A percentile compares a stretch with the other conserved stretches of the same genome.
Evolutionary conservation across 1,140 invertebrate species (phyloP).

Genomic region (Ips typographus): DNA sequence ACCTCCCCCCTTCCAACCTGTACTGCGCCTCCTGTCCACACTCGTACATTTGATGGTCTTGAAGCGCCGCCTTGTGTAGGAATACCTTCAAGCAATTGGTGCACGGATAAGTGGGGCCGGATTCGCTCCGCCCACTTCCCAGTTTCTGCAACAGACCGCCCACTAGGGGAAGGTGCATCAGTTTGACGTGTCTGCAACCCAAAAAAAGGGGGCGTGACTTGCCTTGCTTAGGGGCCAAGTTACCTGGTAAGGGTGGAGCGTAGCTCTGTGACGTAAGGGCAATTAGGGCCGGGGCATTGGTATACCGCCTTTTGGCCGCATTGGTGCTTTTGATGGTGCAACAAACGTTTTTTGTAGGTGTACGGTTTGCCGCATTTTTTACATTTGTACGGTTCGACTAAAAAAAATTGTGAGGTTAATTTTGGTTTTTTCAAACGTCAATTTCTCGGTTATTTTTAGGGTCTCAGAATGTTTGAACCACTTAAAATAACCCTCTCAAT

Average conservation of each 20-base stretch:
- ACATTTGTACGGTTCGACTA: not conserved
- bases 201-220: not conserved
- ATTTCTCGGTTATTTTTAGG: too few relatives aligned
- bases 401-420: too few relatives aligned
- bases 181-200: constrained; percentile 12
- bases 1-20: constrained; percentile 4
- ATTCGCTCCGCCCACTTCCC: not conserved
- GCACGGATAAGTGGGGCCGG: constrained; percentile 2
- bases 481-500: too few relatives aligned
- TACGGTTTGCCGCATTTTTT: constrained; percentile 15
- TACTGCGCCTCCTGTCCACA: constrained; percentile 19
- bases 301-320: not conserved
- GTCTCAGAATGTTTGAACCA: too few relatives aligned
- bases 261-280: constrained; percentile 11
- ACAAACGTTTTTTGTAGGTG: constrained; percentile 9
- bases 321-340: constrained; percentile 10
- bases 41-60: constrained; percentile 15
- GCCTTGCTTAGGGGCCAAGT: not conserved
- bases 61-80: constrained; percentile 2
- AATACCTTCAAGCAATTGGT: constrained; percentile 11
- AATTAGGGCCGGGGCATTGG: constrained; percentile 14
- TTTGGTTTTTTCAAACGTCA: too few relatives aligned
- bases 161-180: constrained; percentile 9
- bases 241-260: constrained; percentile 17
- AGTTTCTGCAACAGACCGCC: constrained; percentile 15